A percentile compares a stretch with the other conserved stretches of the same genome.
phyloP scores from a whole-genome alignment of 1,140 invertebrate species.

The Charaxes varanes region DNA sequence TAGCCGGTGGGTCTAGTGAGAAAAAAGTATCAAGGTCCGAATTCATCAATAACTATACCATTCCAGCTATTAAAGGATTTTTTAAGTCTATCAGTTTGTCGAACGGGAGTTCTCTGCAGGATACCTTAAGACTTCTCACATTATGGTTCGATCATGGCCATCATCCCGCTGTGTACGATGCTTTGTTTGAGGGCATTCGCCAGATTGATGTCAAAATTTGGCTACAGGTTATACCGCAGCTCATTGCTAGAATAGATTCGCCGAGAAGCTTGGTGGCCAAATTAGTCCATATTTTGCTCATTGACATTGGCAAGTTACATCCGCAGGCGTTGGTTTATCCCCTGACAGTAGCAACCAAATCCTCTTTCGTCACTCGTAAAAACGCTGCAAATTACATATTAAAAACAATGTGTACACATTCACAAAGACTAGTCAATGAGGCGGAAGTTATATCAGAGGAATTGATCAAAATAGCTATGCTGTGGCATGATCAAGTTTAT shows the following conservation, averaged over 20 bases:
- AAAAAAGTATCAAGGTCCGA: conserved; percentile 56
- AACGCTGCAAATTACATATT: conserved; percentile 96
- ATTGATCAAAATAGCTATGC: conserved; percentile 96
- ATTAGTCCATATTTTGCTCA: conserved; percentile 93
- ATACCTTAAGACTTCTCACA: conserved; percentile 93
- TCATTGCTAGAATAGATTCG: conserved; percentile 98
- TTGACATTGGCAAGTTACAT: conserved; percentile 94
- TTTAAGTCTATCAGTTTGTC: conserved; percentile 95
- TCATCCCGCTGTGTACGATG: conserved; percentile 93
- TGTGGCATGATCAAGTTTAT: conserved; percentile 99
- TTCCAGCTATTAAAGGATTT: conserved; percentile 97
- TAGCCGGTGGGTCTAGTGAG: conserved; percentile 43
- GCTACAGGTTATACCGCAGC: conserved; percentile 99
- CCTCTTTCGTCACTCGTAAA: conserved; percentile 86
- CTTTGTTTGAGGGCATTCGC: conserved; percentile 92
- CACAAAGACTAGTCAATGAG: conserved; percentile 93
- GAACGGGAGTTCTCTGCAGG: conserved; percentile 95
- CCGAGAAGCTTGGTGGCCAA: conserved; percentile 89
- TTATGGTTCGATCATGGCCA: conserved; percentile 97
- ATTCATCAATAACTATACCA: conserved; percentile 88
- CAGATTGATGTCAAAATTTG: conserved; percentile 98
- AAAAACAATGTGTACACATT: conserved; percentile 96
- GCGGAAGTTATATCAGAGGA: conserved; percentile 96
- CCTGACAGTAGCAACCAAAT: conserved; percentile 97
- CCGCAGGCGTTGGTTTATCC: conserved; percentile 97